Percentiles rank a stretch among this genome's conserved stretches.
phyloP scores from a whole-genome alignment of 2,113 vertebrate genomes.

The Pipa parva region DNA sequence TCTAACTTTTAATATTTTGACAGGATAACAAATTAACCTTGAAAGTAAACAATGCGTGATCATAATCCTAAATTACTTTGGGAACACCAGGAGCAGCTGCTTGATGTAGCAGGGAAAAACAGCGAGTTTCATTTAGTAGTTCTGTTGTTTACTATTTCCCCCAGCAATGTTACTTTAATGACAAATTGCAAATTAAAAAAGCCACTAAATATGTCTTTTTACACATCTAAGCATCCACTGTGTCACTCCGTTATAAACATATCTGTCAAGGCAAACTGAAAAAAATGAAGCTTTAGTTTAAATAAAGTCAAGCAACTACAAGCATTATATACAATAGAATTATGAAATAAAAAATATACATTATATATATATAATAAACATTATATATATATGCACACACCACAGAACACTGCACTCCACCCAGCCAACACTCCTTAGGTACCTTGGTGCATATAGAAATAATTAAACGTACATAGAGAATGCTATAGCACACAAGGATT shows the following conservation, averaged over 20 bases:
- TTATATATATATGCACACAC: no score
- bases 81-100: conserved; percentile 41
- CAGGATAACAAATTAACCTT: conserved; percentile 43
- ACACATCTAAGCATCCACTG: not conserved
- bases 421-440: no score
- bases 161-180: conserved; percentile 41
- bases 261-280: not conserved
- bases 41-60: conserved; percentile 41
- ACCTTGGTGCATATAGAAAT: no score
- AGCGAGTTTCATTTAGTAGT: conserved; percentile 26
- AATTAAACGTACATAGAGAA: no score
- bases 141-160: conserved; percentile 19
- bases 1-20: conserved; percentile 32
- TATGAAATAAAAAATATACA: no score
- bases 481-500: no score
- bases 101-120: conserved; percentile 28
- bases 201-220: not conserved
- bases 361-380: no score
- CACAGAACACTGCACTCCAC: no score
- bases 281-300: no score
- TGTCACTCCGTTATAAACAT: not conserved
- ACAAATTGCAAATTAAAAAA: conserved; percentile 23
- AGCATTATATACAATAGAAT: no score
- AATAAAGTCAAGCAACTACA: no score
- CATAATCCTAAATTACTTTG: conserved; percentile 39